These are phyloP conservation scores for Ganaspis brasiliensis DNA, from an alignment of 2,888 invertebrate species.

Conservation along the genomic window DNA sequence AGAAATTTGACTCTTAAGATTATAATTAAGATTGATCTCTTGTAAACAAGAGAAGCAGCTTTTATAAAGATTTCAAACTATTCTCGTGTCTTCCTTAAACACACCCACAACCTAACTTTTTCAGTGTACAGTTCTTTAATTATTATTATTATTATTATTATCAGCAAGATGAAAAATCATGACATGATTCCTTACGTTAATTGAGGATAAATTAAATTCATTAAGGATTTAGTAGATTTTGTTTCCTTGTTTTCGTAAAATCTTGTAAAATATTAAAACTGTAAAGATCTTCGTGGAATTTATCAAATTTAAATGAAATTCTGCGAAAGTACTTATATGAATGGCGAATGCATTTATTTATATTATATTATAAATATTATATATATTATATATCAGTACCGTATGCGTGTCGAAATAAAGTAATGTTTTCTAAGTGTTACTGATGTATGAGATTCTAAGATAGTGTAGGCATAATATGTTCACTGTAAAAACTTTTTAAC, in stretches of 20 bases:
- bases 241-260: slow-evolving; percentile 11
- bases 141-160: too few species aligned
- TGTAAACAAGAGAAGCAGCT: slow-evolving; percentile 71
- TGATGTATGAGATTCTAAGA: slow-evolving; percentile 29
- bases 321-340: slow-evolving; percentile 8
- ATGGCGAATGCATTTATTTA: slow-evolving; percentile 30
- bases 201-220: not conserved
- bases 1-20: slow-evolving; percentile 28
- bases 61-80: slow-evolving; percentile 70
- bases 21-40: slow-evolving; percentile 59
- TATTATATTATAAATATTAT: not conserved
- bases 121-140: not conserved
- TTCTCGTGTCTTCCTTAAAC: slow-evolving; percentile 60
- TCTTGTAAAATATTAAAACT: slow-evolving; percentile 17
- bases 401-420: not conserved
- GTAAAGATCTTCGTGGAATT: slow-evolving; percentile 17
- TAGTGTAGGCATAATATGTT: slow-evolving; percentile 18
- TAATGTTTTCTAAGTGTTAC: slow-evolving; percentile 25
- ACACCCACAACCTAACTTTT: slow-evolving; percentile 29
- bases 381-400: not conserved
- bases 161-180: not conserved
- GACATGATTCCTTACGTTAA: not conserved
- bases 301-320: slow-evolving; percentile 1
- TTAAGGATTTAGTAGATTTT: not conserved
- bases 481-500: slow-evolving; percentile 16